Evolutionary conservation across 2,888 invertebrate species (phyloP), one percentile per base, ranked within the genome.

Genomic region (Cosmopolites sordidus): DNA sequence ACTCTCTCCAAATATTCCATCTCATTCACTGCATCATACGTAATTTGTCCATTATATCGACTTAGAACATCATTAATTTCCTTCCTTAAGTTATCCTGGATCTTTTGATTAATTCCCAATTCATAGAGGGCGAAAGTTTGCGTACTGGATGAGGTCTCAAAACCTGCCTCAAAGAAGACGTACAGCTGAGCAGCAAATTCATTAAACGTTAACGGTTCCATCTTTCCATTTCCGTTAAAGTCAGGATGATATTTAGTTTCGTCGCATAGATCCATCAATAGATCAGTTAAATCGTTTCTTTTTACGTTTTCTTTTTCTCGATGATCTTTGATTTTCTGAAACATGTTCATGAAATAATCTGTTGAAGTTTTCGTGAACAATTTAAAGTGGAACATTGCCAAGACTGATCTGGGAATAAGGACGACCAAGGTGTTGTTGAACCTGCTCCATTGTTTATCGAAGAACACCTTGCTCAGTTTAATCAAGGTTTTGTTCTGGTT

Each of bases 241-340:
- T 55, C 55, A 4, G 27, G 41, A 48, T 41, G 43, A 4, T 62
- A 58, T 46, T 60, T 60, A 30, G 60, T 47, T 51, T 62, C 54
- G 14, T 56, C 59, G n/a, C 56, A 66, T 6, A 68, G 44, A 44
- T 61, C 58, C 11, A 67, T 51, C 45, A 80, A 66, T 1, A 79
- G 61, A 54, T 81, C 77, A 30, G 82, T 64, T 54, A 82, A 78
- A 66, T 80, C 81, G 43, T 78, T 76, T 11, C 78, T 67, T 0
- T 62, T 64, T 0, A 78, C 56, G 1, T 54, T 73, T 73, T 27
- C 69, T 65, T 56, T 74, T 73, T 30, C 79, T 66, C 48, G 74
- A 69, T 54, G 39, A 16, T 41, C 54, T 30, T 77, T 68, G 0
- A 75, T 75, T 0, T 74, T 67, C 1, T 63, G 69, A 1, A 78